phyloP scores from a whole-genome alignment of 2,797 vertebrate genomes.

The Limosa lapponica region DNA sequence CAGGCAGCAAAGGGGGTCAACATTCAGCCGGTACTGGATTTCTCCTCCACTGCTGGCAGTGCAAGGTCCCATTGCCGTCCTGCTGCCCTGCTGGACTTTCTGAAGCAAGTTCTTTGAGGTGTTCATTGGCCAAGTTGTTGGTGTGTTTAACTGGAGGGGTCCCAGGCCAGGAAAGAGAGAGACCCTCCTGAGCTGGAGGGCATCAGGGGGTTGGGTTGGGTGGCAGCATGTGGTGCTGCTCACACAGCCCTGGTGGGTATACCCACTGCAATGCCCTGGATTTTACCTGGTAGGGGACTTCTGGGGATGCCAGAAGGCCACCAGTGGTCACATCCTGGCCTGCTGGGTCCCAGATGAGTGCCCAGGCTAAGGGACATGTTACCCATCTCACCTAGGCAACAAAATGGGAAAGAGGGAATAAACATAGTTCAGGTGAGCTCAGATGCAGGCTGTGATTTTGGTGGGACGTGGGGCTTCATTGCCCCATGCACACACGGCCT shows the following conservation, averaged over 20 bases:
- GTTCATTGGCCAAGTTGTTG: fast-evolving
- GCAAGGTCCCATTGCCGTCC: background rate
- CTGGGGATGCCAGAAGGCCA: background rate
- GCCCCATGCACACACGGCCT: fast-evolving
- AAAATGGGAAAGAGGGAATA: background rate
- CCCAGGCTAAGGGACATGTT: background rate
- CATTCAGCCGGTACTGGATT: background rate
- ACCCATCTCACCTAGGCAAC: background rate
- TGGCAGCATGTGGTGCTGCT: background rate
- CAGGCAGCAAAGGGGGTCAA: background rate
- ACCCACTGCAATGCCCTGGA: background rate
- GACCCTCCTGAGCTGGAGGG: background rate
- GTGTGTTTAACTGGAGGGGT: background rate
- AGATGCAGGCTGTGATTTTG: background rate
- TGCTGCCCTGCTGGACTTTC: background rate
- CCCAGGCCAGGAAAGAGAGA: background rate
- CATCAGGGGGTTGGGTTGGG: fast-evolving
- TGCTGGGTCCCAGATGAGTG: background rate
- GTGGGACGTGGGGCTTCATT: background rate
- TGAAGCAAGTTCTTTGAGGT: background rate
- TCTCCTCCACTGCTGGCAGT: background rate
- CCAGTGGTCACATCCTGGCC: background rate
- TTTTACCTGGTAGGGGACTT: background rate
- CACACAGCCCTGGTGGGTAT: background rate
- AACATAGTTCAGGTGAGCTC: background rate